Base-by-base conservation (phyloP, 2,888 invertebrate species). In the Nasonovia ribisnigri region DNA sequence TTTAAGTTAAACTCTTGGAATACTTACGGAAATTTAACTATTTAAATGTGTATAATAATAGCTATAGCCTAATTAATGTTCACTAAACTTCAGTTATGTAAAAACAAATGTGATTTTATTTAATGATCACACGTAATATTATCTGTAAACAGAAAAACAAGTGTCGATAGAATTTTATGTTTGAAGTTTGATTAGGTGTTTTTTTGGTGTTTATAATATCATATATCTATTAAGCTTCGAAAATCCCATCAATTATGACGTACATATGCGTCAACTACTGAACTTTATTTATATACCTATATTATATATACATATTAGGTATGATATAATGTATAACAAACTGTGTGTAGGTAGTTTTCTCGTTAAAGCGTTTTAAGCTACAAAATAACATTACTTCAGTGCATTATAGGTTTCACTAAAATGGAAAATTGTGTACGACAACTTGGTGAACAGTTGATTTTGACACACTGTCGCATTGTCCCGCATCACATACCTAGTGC, bases 401-500 rank as follows among this genome's bases (percentile, higher is more conserved):
- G 77, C 20, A 77, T 36, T 36, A 36, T 77, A 77, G 77, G 77
- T 77, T 77, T 77, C 8, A 36, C 36, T 6, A 20, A 36, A 36
- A 77, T 77, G 36, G 16, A 20, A 36, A 60, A 60, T 67, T 24
- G 46, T 24, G 43, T 46, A n/a, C 89, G 60, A 67, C 60, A 46
- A 42, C 77, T 90, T 84, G 90, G 77, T 16, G 10, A 42, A 90
- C 42, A 51, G 90, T 90, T 84, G 77, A 90, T 51, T 51, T 51
- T 51, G 26, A 42, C 48, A 90, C 36, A 77, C 90, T 26, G 51
- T 46, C 87, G n/a, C 42, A 90, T 90, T 90, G 77, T 77, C n/a
- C 60, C 36, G 36, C 77, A 20, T 5, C 36, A 36, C 16, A 36
- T 42, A 20, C 77, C 67, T 48, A 36, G 90, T 67, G 16, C 26